A percentile compares a stretch with the other conserved stretches of the same genome.
phyloP scores from a whole-genome alignment of 2,797 vertebrate genomes.

The Poecilia gillii region DNA sequence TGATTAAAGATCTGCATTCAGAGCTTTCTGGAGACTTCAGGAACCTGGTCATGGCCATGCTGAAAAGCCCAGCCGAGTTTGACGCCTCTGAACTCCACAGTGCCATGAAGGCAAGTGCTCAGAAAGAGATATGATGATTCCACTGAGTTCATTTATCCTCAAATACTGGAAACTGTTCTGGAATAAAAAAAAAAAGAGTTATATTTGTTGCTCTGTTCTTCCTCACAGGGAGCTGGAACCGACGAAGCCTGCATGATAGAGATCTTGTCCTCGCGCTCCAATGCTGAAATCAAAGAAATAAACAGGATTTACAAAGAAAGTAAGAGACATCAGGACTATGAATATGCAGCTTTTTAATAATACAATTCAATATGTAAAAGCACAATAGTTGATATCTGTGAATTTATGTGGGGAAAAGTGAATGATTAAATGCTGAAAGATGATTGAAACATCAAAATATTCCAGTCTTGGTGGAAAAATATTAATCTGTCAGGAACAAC shows the following conservation, averaged over 20 bases:
- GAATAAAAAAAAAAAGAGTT: constrained; percentile 13
- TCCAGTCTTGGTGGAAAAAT: neutral
- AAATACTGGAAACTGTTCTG: neutral
- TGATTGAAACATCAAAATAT: neutral
- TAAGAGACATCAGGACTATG: constrained; percentile 52
- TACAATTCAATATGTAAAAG: neutral
- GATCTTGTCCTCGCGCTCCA: constrained; percentile 93
- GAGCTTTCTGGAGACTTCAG: constrained; percentile 98
- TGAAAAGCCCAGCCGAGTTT: constrained; percentile 87
- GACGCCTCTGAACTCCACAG: constrained; percentile 89
- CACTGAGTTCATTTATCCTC: neutral
- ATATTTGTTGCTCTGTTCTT: constrained; percentile 33
- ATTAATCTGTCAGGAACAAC: neutral
- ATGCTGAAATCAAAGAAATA: constrained; percentile 90
- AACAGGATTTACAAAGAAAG: constrained; percentile 89
- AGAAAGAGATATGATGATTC: neutral
- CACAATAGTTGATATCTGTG: neutral
- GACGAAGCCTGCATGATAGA: constrained; percentile 98
- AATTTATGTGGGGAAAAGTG: neutral
- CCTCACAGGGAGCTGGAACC: constrained; percentile 91
- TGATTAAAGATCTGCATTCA: constrained; percentile 95
- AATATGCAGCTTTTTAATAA: constrained; percentile 11
- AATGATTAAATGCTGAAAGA: neutral
- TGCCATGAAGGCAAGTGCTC: constrained; percentile 90
- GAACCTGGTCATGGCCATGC: constrained; percentile 89